Evolutionary conservation across 2,797 vertebrate species (phyloP), one percentile per base, ranked within the genome.

Genomic region (Discoglossus pictus): DNA sequence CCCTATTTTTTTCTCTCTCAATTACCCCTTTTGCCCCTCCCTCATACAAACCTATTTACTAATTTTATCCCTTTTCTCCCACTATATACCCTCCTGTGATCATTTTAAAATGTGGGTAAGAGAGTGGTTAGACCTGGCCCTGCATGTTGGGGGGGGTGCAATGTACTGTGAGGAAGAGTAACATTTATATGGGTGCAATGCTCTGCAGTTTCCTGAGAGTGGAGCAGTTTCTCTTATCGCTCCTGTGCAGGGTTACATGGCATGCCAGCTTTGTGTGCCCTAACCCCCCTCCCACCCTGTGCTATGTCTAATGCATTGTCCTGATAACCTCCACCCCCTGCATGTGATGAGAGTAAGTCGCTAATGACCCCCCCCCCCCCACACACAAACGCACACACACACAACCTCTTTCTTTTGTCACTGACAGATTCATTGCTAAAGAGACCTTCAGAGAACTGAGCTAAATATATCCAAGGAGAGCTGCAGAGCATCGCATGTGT

Each of bases 391-490:
- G n/a, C n/a, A n/a, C n/a, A n/a, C n/a, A n/a, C n/a, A n/a, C 43
- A n/a, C 38, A 24, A 17, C 31, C 50, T 44, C 27, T 17, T 52
- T 60, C 20, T 34, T 51, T 68, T 68, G 56, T 68, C 20, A 51
- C 48, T 61, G 47, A 68, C 27, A 61, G 48, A 61, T 68, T 61
- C 40, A 68, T 51, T 54, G 58, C 58, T 61, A 68, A 68, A 61
- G 13, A 61, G 58, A 61, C 66, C 66, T 69, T 69, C 58, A 47
- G 11, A 54, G 58, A 54, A 27, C 38, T 24, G 39, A 53, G 54
- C 66, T 69, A 61, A 61, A 61, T 68, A 68, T 68, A 68, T 20
- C 58, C 39, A 54, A 39, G 66, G 54, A 55, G 21, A 36, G 6
- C 24, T 39, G 34, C 51, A 31, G 58, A 48, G 35, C 43, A 38